Base-by-base conservation (phyloP, 1,140 invertebrate genomes). In the Leptoteleia sp. region DNA sequence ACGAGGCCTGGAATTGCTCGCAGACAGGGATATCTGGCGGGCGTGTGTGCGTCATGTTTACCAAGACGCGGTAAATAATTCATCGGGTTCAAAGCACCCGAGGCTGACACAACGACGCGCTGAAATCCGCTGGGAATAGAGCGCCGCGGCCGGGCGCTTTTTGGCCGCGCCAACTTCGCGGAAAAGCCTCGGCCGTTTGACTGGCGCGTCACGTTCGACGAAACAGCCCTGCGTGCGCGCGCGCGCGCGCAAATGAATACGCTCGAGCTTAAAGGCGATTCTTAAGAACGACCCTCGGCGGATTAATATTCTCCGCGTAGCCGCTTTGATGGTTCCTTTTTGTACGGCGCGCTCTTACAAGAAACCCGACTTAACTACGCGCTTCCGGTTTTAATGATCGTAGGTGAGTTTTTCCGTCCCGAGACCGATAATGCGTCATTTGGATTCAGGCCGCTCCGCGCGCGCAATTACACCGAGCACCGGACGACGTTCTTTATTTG, bases 21-120 rank as follows among this genome's bases (percentile, higher is more conserved):
- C 75, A 13, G 25, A 59, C 29, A 17, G 4, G 19, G 9, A 79
- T 82, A 83, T 80, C 62, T 67, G 42, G 38, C 75, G 55, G 43
- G n/a, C n/a, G n/a, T n/a, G n/a, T n/a, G n/a, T 45, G 65, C 76
- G 79, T 84, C 82, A 79, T 82, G 82, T 81, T 81, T 62, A 62
- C 75, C 76, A 50, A 71, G 52, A 78, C 67, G 67, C 82, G 73
- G 79, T 84, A 84, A 86, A 86, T 85, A 84, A 86, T 84, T 85
- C 82, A 84, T 82, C 64, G 50, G 62, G 67, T 79, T 80, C 64
- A 81, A 76, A 79, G 71, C 78, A 76, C 76, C 48, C 64, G 35
- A 50, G 62, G 45, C 19, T 33, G 61, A 80, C 80, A 78, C 78
- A 84, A 81, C 78, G 70, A 78, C 45, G 72, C 45, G 37, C 13